Evolutionary conservation across 92 coral and sea anemone genomes (phyloP).

Genomic region (Parazoanthus darwini): DNA sequence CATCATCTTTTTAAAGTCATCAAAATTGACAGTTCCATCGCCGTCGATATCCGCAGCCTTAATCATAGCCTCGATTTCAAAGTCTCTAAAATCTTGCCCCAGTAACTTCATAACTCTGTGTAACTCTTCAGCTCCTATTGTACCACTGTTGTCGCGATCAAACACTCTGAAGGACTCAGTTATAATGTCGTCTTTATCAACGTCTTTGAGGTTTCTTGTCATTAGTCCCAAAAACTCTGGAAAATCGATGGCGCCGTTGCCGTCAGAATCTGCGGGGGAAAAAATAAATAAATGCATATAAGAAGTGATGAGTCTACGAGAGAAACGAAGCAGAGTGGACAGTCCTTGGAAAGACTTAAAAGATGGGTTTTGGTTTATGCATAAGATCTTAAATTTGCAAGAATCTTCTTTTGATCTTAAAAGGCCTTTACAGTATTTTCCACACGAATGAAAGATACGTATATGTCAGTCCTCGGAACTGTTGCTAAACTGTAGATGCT

Average conservation of each 20-base stretch:
- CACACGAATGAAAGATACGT: no score
- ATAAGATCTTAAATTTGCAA: no score
- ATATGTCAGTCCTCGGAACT: no score
- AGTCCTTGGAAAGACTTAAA: no score
- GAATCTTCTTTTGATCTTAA: no score
- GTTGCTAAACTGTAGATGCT: no score
- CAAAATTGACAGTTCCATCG: conserved; percentile 84
- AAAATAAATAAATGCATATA: neutral
- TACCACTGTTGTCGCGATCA: conserved; percentile 87
- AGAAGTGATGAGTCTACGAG: neutral
- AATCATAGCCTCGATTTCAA: conserved; percentile 89
- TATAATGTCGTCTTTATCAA: conserved; percentile 87
- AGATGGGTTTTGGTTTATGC: no score
- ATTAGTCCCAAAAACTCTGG: conserved; percentile 89
- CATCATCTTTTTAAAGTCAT: conserved; percentile 93
- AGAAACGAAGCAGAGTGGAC: no score
- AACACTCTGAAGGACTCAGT: conserved; percentile 87
- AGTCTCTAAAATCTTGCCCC: conserved; percentile 86
- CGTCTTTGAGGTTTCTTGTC: conserved; percentile 83
- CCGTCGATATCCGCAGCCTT: conserved; percentile 84
- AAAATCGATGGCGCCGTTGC: conserved; percentile 96
- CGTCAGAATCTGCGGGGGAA: conserved; percentile 76
- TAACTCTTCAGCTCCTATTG: conserved; percentile 76
- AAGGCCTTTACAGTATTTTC: no score
- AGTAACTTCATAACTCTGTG: conserved; percentile 80